Percentiles rank a stretch among this genome's conserved stretches.
phyloP scores from a whole-genome alignment of 1,140 invertebrate genomes.

The Lordiphosa clarofinis region DNA sequence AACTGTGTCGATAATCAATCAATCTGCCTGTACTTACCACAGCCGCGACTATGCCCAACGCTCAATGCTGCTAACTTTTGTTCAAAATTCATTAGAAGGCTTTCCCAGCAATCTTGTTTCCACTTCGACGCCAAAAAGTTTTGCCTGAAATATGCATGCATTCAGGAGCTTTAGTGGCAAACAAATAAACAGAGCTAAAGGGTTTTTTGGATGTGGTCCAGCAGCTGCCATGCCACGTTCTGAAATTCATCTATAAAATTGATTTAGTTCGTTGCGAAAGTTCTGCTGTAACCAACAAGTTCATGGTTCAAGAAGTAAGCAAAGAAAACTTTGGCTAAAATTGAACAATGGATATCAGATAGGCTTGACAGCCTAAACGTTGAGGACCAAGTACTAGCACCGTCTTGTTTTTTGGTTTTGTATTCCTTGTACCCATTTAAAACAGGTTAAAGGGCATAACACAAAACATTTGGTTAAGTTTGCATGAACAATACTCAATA shows the following conservation, averaged over 20 bases:
- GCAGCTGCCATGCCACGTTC: background rate
- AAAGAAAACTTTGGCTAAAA: too few relatives aligned
- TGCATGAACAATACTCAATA: too few relatives aligned
- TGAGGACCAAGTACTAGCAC: too few relatives aligned
- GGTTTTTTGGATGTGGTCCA: constrained; percentile 24
- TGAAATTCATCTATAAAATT: constrained; percentile 23
- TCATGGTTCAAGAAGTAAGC: too few relatives aligned
- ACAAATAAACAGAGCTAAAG: constrained; percentile 41
- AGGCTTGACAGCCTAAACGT: too few relatives aligned
- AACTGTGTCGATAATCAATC: constrained; percentile 72
- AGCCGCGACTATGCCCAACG: background rate
- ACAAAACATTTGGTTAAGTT: too few relatives aligned
- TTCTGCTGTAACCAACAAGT: constrained; percentile 21
- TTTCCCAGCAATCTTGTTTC: constrained; percentile 14
- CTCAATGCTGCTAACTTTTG: constrained; percentile 4
- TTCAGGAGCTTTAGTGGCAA: constrained; percentile 17
- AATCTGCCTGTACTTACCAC: constrained; percentile 24
- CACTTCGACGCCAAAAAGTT: constrained; percentile 29
- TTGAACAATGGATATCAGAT: too few relatives aligned
- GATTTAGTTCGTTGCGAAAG: constrained; percentile 48
- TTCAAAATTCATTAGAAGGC: constrained; percentile 31
- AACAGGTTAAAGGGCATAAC: too few relatives aligned
- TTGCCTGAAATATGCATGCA: constrained; percentile 9
- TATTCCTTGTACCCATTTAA: too few relatives aligned
- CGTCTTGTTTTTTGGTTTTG: too few relatives aligned